Evolutionary conservation across 2,797 vertebrate species (phyloP).

Genomic region (Malacoraja senta): DNA sequence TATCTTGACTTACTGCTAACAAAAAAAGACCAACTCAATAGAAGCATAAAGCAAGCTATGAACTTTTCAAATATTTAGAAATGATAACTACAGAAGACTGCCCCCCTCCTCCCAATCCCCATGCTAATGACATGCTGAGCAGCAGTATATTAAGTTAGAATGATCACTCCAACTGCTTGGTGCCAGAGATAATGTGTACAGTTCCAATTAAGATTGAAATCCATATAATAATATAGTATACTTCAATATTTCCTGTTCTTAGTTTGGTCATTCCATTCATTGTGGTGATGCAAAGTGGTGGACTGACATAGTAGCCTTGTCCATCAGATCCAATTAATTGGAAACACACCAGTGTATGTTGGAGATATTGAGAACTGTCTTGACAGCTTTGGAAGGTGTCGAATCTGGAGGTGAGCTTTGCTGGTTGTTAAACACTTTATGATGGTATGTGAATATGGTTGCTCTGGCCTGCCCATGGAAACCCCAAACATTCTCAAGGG

Average conservation of each 20-base stretch:
- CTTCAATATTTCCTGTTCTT: not conserved
- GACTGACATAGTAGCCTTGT: too few species aligned
- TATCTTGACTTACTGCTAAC: constrained; percentile 2
- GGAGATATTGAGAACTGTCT: too few species aligned
- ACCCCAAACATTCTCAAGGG: too few species aligned
- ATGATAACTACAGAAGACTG: not conserved
- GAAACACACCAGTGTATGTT: too few species aligned
- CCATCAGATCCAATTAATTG: too few species aligned
- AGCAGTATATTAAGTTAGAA: not conserved
- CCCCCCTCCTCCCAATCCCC: not conserved
- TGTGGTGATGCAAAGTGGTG: not conserved
- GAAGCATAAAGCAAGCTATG: not conserved
- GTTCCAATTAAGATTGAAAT: not conserved
- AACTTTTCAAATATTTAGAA: not conserved
- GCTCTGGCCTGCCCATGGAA: too few species aligned
- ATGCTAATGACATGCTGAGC: not conserved
- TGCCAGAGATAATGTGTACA: not conserved
- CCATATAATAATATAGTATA: not conserved
- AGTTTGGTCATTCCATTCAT: not conserved
- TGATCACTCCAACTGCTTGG: not conserved
- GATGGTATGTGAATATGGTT: too few species aligned
- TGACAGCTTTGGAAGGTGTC: too few species aligned
- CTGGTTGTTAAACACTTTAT: too few species aligned
- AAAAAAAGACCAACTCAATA: not conserved
- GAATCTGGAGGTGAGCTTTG: too few species aligned